phyloP scores from a whole-genome alignment of 1,140 invertebrate species.

The Drosophila guanche region DNA sequence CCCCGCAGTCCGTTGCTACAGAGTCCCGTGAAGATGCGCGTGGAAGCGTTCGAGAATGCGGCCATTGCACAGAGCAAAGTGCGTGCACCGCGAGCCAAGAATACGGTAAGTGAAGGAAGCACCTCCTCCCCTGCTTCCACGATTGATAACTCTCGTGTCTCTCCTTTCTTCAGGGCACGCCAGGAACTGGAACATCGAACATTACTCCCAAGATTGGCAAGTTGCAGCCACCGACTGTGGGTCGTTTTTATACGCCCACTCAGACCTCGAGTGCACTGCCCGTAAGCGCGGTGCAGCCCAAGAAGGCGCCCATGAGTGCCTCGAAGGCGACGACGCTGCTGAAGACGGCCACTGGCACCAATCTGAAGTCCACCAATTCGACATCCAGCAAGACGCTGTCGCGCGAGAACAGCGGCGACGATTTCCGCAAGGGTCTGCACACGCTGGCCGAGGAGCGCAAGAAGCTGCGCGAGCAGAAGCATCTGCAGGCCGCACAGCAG shows the following conservation, averaged over 20 bases:
- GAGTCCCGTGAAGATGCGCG: conserved; percentile 86
- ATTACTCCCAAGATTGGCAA: conserved; percentile 72
- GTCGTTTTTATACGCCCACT: conserved; percentile 79
- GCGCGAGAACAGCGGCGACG: conserved; percentile 75
- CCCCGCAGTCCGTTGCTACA: conserved; percentile 85
- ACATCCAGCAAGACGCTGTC: conserved; percentile 59
- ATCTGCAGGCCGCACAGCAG: conserved; percentile 85
- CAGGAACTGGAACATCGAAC: conserved; percentile 15
- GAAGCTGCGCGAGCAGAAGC: conserved; percentile 86
- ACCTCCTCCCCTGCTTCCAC: too few species aligned
- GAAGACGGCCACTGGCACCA: conserved; percentile 58
- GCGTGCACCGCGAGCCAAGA: conserved; percentile 55
- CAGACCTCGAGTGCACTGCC: conserved; percentile 44
- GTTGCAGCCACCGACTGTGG: conserved; percentile 56
- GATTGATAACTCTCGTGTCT: not conserved
- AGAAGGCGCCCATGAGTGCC: conserved; percentile 69
- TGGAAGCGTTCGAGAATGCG: conserved; percentile 86
- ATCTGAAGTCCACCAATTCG: conserved; percentile 51
- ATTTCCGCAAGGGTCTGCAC: conserved; percentile 77
- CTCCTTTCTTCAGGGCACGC: conserved; percentile 1
- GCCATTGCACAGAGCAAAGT: conserved; percentile 51
- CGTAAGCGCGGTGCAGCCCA: conserved; percentile 47
- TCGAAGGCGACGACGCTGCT: conserved; percentile 58
- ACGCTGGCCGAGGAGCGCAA: conserved; percentile 85
- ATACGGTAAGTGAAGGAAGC: conserved; percentile 43